phyloP scores from a whole-genome alignment of 2,888 invertebrate genomes.

The Clivina fossor region DNA sequence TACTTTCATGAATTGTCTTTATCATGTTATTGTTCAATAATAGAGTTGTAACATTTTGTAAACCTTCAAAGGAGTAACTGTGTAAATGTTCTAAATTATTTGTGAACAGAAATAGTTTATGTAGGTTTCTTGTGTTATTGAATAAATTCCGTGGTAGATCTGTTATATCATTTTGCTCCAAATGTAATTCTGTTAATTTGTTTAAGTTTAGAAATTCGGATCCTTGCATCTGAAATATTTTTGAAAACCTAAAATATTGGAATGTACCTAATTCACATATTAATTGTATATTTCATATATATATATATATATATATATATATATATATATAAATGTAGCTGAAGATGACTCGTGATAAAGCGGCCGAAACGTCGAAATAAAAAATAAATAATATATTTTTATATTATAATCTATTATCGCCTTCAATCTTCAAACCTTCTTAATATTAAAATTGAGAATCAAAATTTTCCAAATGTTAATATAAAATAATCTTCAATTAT shows the following conservation, averaged over 20 bases:
- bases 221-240: conserved; percentile 56
- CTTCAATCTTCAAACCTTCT: too few relatives aligned
- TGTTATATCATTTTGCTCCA: conserved; percentile 68
- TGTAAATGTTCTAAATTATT: conserved; percentile 68
- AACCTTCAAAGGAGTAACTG: conserved; percentile 62
- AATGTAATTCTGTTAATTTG: conserved; percentile 64
- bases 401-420: too few relatives aligned
- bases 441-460: too few relatives aligned
- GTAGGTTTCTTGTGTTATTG: conserved; percentile 58
- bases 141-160: conserved; percentile 63
- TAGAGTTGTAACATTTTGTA: conserved; percentile 66
- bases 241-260: not conserved
- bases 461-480: too few relatives aligned
- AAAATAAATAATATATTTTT: too few relatives aligned
- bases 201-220: conserved; percentile 60
- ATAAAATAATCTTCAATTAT: too few relatives aligned
- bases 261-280: not conserved
- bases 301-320: too few relatives aligned
- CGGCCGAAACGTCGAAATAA: too few relatives aligned
- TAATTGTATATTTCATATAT: too few relatives aligned
- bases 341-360: too few relatives aligned
- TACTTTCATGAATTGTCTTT: conserved; percentile 62
- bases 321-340: too few relatives aligned
- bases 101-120: conserved; percentile 68
- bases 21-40: conserved; percentile 73